Evolutionary conservation across 2,113 vertebrate species (phyloP), one percentile per base, ranked within the genome.

Genomic region (Orycteropus afer): DNA sequence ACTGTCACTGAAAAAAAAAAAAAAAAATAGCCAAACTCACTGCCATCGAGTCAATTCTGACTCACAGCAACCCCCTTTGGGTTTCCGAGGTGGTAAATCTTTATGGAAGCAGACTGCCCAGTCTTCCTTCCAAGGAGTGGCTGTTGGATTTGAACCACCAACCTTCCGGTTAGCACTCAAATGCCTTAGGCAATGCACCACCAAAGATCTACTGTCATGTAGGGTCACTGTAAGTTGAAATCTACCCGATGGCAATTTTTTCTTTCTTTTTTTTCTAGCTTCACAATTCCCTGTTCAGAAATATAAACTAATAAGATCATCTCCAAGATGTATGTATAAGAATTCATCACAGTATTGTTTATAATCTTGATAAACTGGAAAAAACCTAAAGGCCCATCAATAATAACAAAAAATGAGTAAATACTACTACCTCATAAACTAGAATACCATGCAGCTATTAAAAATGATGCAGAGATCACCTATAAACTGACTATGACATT

Each of bases 361-460:
- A 32, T 40, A 76, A 96, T 55, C 12, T 40, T 53, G 29, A 91
- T 55, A 76, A 79, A 89, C 0, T 37, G 51, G 23, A 74, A 95
- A 74, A 49, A 79, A 90, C 7, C 34, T 37, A 92, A 88, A 63
- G 45, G 67, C 4, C 42, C 57, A 74, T 51, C 59, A 73, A 25
- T 59, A 59, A 69, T 32, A 90, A 93, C 10, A 94, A 93, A n/a
- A 20, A 91, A 57, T 27, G 55, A 78, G 95, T 53, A 86, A 49
- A 57, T 80, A 65, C 42, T 55, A 87, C 73, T 63, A 74, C 1
- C 42, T 85, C 59, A n/a, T 59, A 76, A 92, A 65, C 7, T 14
- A 94, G 80, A 95, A 79, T 69, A 17, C n/a, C 20, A 77, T 3
- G 17, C 34, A 73, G 29, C 65, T 85, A 76, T 57, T 71, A 37